A percentile compares a stretch with the other conserved stretches of the same genome.
phyloP scores from a whole-genome alignment of 2,888 invertebrate species.

The Mythimna impura region DNA sequence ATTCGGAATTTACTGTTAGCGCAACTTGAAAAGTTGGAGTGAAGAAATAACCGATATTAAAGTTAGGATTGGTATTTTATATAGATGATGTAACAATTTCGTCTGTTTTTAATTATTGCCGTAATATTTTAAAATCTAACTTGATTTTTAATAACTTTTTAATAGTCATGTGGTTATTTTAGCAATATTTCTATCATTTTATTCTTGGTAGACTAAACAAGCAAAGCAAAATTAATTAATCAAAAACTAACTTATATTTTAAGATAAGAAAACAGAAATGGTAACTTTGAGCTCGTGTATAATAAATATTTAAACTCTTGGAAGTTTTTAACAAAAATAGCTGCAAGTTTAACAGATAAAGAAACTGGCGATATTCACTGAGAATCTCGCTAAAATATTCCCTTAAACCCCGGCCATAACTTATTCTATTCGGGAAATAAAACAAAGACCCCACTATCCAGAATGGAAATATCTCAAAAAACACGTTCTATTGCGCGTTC shows the following conservation, averaged over 20 bases:
- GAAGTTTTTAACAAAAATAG: slow-evolving; percentile 56
- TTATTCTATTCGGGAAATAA: slow-evolving; percentile 73
- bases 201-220: neutral
- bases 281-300: slow-evolving; percentile 42
- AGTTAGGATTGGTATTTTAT: neutral
- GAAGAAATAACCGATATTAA: neutral
- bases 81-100: neutral
- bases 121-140: neutral
- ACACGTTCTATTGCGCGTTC: slow-evolving; percentile 69
- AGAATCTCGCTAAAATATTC: slow-evolving; percentile 78
- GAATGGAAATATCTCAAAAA: slow-evolving; percentile 71
- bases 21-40: neutral
- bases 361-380: slow-evolving; percentile 66
- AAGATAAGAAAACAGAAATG: slow-evolving; percentile 47
- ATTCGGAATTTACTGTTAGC: neutral
- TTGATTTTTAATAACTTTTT: neutral
- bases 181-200: neutral
- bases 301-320: slow-evolving; percentile 50
- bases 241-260: slow-evolving; percentile 49
- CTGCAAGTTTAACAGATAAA: slow-evolving; percentile 57
- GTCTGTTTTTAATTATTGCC: neutral
- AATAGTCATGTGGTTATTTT: neutral
- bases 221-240: slow-evolving; percentile 34
- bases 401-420: slow-evolving; percentile 73
- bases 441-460: slow-evolving; percentile 70